These are phyloP conservation scores for Tetranychus urticae DNA, from an alignment of 1,140 invertebrate species.

Conservation along the genomic window DNA sequence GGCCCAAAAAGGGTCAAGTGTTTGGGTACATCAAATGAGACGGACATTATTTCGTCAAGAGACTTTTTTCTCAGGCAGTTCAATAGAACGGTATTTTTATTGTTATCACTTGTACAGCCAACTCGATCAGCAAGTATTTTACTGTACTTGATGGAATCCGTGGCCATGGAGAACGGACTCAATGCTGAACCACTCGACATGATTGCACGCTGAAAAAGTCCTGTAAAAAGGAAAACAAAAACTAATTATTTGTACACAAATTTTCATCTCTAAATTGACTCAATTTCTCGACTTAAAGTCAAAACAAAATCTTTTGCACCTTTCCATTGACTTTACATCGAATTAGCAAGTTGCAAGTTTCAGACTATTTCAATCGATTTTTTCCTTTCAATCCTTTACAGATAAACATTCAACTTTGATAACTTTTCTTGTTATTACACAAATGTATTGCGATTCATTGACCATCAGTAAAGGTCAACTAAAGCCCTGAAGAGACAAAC, in stretches of 20 bases:
- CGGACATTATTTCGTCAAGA: slow-evolving; percentile 26
- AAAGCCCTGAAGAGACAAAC: too few relatives aligned
- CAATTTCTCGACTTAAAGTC: too few relatives aligned
- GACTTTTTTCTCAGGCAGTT: slow-evolving; percentile 53
- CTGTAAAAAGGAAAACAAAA: slow-evolving; percentile 19
- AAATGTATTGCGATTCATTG: too few relatives aligned
- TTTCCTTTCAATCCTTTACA: too few relatives aligned
- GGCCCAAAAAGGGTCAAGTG: slow-evolving; percentile 69
- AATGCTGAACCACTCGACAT: slow-evolving; percentile 51
- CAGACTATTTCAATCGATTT: too few relatives aligned
- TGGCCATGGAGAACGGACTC: slow-evolving; percentile 41
- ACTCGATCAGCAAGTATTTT: slow-evolving; percentile 49
- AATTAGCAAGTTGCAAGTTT: too few relatives aligned
- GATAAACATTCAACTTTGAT: too few relatives aligned
- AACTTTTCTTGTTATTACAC: too few relatives aligned
- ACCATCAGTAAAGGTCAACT: too few relatives aligned
- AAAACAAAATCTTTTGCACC: too few relatives aligned
- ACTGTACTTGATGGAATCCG: slow-evolving; percentile 12
- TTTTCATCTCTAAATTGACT: too few relatives aligned
- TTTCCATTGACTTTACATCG: too few relatives aligned
- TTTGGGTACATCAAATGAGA: slow-evolving; percentile 36
- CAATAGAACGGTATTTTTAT: slow-evolving; percentile 39
- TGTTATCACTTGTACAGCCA: slow-evolving; percentile 36
- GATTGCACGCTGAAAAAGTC: slow-evolving; percentile 42
- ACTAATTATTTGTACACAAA: not conserved